Evolutionary conservation across 2,113 vertebrate genomes (phyloP), one percentile per base, ranked within the genome.

Genomic region (Sorex araneus): DNA sequence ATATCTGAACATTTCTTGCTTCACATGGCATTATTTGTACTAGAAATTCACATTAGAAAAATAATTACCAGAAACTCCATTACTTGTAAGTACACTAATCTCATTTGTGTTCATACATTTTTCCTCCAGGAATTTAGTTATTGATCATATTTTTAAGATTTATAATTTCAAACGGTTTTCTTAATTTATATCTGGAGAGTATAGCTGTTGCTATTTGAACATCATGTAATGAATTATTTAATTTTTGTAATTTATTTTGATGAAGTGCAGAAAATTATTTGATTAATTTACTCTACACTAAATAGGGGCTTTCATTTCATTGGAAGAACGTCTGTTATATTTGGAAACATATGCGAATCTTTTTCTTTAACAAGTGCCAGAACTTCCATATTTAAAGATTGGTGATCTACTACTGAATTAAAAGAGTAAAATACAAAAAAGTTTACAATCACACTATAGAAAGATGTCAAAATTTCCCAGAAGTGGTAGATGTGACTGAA

Each of bases 391-490:
- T 82, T 95, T 94, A 96, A 96, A 96, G 36, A 28, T 83, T 87
- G 88, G 86, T 84, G 85, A 93, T 95, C 80, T 92, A 93, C 87
- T 89, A 89, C 85, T 54, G 66, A 95, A 93, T 95, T 89, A 94
- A 96, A 96, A 96, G 32, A n/a, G 60, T 92, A 96, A 94, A 91
- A 43, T 76, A 79, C 85, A 90, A 83, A 43, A 94, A 95, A 95
- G 87, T 47, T 77, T 94, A 94, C 77, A 92, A 87, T 89, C 70
- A 91, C 78, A 76, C 74, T 94, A 93, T 84, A 95, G 94, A 95
- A 95, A 96, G 78, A 95, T 95, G 94, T 94, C 94, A 97, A 73
- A 95, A 96, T 95, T 92, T 95, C 94, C 91, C 95, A 94, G 94
- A 96, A 95, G 95, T 92, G 81, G 89, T 90, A 87, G 91, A 94